Base-by-base conservation (phyloP, 2,113 vertebrate species). In the Rafetus swinhoei region DNA sequence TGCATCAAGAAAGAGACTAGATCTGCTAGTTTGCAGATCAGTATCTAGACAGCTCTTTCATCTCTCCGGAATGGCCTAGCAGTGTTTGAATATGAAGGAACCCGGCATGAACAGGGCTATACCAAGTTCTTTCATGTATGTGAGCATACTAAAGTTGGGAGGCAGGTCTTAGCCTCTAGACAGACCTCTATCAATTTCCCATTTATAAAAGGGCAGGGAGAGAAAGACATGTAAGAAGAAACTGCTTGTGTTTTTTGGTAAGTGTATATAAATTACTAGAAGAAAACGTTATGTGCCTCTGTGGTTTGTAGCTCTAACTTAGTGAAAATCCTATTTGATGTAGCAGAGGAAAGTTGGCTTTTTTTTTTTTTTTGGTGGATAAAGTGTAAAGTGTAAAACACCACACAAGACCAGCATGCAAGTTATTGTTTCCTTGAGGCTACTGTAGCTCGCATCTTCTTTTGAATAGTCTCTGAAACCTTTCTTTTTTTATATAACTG, bases 371-470 rank as follows among this genome's bases (percentile, higher is more conserved):
- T 86, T 86, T 85, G 92, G 92, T 89, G 86, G 74, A 90, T 27
- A 90, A 79, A 79, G 32, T 65, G 93, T 90, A 95, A 87, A 95
- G 21, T 90, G 22, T 76, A 89, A 92, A 94, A 88, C 27, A 79
- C 90, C 84, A 86, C 60, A 91, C 35, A 96, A 95, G 85, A 82
- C 90, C 95, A 95, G 82, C 94, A 97, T 84, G 86, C 74, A 95
- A 85, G 10, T 21, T 97, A 62, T 94, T 92, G 95, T 96, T 97
- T 91, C 60, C 32, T 90, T 80, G 62, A 88, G 89, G 90, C 86
- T 90, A 72, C 94, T 96, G 45, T 81, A 89, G 91, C 85, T 94
- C 65, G 35, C 29, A 74, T 87, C 79, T 86, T 91, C 65, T 53
- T 12, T 65, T 45, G 88, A 91, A 90, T 62, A 62, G 93, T 86